A percentile compares a stretch with the other conserved stretches of the same genome.
These are phyloP conservation scores for Anoura caudifer DNA, from an alignment of 2,113 vertebrate species.

Conservation along the genomic window DNA sequence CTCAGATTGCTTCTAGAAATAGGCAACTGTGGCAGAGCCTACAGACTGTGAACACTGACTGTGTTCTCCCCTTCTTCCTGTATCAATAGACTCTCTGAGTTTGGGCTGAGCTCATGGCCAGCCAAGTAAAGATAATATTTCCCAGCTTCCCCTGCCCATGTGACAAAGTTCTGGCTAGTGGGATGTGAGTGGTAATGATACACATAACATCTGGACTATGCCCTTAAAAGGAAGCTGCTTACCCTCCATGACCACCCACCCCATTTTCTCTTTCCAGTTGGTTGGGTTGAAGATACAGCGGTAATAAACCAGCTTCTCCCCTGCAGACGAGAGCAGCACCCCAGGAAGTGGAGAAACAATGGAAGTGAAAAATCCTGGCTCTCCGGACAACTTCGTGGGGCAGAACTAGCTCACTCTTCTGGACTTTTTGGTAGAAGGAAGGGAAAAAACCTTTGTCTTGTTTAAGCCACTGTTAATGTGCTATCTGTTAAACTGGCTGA, in stretches of 20 bases:
- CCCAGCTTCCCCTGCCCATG: neutral
- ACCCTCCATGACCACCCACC: neutral
- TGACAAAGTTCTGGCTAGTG: neutral
- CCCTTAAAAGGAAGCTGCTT: neutral
- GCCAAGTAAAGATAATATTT: neutral
- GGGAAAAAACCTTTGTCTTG: neutral
- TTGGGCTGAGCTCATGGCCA: neutral
- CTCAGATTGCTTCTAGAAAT: neutral
- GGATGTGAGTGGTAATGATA: neutral
- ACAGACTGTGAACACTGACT: neutral
- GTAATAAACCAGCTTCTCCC: neutral
- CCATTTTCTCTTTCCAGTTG: neutral
- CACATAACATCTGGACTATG: neutral
- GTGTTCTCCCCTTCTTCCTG: neutral
- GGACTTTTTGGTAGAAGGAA: neutral
- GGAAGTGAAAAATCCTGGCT: neutral
- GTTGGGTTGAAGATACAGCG: neutral
- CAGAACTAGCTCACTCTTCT: neutral
- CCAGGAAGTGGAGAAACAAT: neutral
- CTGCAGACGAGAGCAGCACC: neutral
- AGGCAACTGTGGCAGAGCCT: neutral
- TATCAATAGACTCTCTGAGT: neutral
- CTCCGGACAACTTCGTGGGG: neutral
- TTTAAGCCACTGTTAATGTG: neutral
- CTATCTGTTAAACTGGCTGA: conserved; percentile 1